A percentile compares a stretch with the other conserved stretches of the same genome.
These are phyloP conservation scores for Astyanax mexicanus DNA, from an alignment of 2,797 vertebrate genomes.

Conservation along the genomic window DNA sequence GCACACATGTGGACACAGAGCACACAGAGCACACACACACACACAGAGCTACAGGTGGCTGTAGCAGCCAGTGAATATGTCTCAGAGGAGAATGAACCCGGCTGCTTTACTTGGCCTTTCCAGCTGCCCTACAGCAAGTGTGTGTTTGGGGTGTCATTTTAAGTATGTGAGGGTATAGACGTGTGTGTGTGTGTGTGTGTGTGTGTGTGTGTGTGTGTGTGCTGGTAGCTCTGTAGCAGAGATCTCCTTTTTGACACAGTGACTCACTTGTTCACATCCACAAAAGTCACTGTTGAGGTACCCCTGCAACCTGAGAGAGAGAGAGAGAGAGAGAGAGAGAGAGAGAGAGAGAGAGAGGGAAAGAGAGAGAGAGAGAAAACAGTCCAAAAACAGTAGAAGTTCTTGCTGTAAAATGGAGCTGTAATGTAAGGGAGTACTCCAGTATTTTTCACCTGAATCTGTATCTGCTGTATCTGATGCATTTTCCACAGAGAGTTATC, in stretches of 20 bases:
- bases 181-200: conserved; percentile 23
- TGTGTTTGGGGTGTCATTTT: conserved; percentile 30
- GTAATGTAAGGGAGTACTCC: not conserved
- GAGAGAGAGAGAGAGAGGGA: not conserved
- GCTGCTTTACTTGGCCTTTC: conserved; percentile 17
- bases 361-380: not conserved
- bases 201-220: conserved; percentile 1
- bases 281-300: conserved; percentile 15
- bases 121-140: not conserved
- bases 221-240: not conserved
- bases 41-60: conserved; percentile 61
- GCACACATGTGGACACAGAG: conserved; percentile 58
- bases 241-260: conserved; percentile 40
- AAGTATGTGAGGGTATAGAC: conserved; percentile 7
- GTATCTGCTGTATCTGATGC: not conserved
- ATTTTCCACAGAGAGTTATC: no score
- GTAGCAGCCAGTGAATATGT: conserved; percentile 68
- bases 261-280: conserved; percentile 34
- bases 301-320: not conserved
- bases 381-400: conserved; percentile 6
- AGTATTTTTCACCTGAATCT: not conserved
- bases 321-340: not conserved
- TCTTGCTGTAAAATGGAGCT: not conserved
- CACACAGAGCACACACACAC: conserved; percentile 48
- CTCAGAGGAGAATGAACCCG: not conserved